These are phyloP conservation scores for Periophthalmodon schlosseri DNA, from an alignment of 2,113 vertebrate genomes.

Conservation along the genomic window DNA sequence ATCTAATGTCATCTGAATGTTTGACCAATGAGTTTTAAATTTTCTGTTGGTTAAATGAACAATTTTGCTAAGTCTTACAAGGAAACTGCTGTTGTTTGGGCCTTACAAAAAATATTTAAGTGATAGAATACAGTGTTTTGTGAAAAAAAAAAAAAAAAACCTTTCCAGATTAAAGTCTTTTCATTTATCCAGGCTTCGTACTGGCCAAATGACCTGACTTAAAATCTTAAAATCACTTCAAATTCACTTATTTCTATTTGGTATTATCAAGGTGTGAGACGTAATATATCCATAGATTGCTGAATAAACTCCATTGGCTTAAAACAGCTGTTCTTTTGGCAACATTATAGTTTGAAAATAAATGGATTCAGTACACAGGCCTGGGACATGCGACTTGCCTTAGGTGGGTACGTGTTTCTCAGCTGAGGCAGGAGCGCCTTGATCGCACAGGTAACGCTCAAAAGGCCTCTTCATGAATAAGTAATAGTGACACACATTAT, in stretches of 20 bases:
- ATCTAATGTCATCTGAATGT: too few species aligned
- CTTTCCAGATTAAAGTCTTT: neutral
- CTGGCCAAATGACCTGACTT: too few species aligned
- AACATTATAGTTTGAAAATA: neutral
- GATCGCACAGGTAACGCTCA: slow-evolving; percentile 62
- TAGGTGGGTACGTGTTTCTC: slow-evolving; percentile 60
- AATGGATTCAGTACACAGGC: neutral
- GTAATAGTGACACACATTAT: slow-evolving; percentile 71
- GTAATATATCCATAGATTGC: neutral
- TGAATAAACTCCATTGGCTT: neutral
- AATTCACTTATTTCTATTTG: too few species aligned
- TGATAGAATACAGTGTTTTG: too few species aligned
- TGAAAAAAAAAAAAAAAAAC: too few species aligned
- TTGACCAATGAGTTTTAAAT: too few species aligned
- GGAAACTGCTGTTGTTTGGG: too few species aligned
- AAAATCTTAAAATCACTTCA: too few species aligned
- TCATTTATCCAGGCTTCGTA: neutral
- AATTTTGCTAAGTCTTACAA: too few species aligned
- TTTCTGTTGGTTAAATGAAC: too few species aligned
- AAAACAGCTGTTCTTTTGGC: neutral
- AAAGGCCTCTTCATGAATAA: slow-evolving; percentile 72
- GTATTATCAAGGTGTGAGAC: neutral
- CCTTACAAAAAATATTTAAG: neutral
- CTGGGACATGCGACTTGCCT: slow-evolving; percentile 35
- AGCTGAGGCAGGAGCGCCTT: slow-evolving; percentile 53